Percentiles rank a stretch among this genome's conserved stretches.
Evolutionary conservation across 2,888 invertebrate genomes (phyloP).

Genomic region (Drosophila nigricruria): DNA sequence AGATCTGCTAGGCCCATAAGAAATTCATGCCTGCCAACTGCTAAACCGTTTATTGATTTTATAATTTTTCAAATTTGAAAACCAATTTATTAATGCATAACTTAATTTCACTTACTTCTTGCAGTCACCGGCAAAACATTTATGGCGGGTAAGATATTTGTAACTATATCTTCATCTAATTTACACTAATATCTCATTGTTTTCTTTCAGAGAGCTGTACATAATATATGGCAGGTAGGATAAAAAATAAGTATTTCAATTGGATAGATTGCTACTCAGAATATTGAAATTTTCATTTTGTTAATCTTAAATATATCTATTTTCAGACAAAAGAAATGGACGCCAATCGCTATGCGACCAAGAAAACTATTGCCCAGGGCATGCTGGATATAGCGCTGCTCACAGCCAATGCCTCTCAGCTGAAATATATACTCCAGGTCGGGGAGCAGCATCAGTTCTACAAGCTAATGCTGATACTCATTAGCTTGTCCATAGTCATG

Average conservation of each 20-base stretch:
- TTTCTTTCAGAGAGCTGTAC: neutral
- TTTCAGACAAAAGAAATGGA: constrained; percentile 90
- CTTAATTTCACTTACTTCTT: neutral
- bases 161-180: neutral
- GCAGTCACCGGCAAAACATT: neutral
- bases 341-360: constrained; percentile 95
- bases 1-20: neutral
- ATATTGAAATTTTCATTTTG: too few relatives aligned
- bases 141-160: neutral
- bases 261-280: too few relatives aligned
- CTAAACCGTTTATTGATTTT: neutral
- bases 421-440: constrained; percentile 94
- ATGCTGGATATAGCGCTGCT: constrained; percentile 95
- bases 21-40: neutral
- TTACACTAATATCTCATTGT: neutral
- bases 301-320: too few relatives aligned
- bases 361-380: constrained; percentile 96
- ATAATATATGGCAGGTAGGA: neutral
- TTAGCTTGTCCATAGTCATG: constrained; percentile 92
- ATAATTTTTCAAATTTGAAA: neutral
- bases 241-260: too few relatives aligned
- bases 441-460: constrained; percentile 95
- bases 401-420: constrained; percentile 94
- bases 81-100: neutral
- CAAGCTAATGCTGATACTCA: constrained; percentile 91